These are phyloP conservation scores for Prosopocoilus inquinatus DNA, from an alignment of 2,888 invertebrate species.

Conservation along the genomic window DNA sequence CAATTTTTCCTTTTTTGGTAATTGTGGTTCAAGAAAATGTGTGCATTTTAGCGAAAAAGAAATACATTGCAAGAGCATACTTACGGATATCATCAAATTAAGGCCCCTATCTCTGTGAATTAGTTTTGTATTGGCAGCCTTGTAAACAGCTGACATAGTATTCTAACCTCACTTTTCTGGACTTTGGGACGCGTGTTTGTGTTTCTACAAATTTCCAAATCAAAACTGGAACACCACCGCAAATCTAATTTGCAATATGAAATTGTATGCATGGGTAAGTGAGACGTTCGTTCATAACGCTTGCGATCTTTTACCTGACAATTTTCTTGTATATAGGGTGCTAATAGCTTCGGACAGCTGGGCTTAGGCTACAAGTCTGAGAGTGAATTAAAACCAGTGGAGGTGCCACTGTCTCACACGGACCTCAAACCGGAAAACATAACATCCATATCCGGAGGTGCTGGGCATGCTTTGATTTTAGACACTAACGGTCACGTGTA, in stretches of 20 bases:
- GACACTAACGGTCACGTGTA: constrained; percentile 67
- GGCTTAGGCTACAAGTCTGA: constrained; percentile 68
- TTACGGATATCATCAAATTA: no score
- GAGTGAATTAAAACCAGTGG: constrained; percentile 60
- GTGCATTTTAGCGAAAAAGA: no score
- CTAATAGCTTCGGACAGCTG: constrained; percentile 81
- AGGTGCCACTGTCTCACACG: constrained; percentile 41
- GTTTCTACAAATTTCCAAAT: constrained; percentile 25
- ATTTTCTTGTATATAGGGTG: constrained; percentile 59
- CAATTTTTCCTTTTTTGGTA: no score
- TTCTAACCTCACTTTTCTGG: constrained; percentile 24
- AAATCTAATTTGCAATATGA: constrained; percentile 29
- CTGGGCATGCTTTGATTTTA: constrained; percentile 72
- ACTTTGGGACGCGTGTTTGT: constrained; percentile 32
- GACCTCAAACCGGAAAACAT: constrained; percentile 53
- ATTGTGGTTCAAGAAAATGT: no score
- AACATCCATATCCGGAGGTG: constrained; percentile 69
- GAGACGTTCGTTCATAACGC: not conserved
- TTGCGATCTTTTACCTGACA: constrained; percentile 5
- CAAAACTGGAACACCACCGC: constrained; percentile 24
- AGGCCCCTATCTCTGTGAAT: no score
- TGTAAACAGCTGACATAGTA: constrained; percentile 21
- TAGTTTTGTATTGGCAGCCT: no score
- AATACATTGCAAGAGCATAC: no score
- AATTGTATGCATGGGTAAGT: constrained; percentile 34